Evolutionary conservation across 2,113 vertebrate species (phyloP), one percentile per base, ranked within the genome.

Genomic region (Xyrauchen texanus): DNA sequence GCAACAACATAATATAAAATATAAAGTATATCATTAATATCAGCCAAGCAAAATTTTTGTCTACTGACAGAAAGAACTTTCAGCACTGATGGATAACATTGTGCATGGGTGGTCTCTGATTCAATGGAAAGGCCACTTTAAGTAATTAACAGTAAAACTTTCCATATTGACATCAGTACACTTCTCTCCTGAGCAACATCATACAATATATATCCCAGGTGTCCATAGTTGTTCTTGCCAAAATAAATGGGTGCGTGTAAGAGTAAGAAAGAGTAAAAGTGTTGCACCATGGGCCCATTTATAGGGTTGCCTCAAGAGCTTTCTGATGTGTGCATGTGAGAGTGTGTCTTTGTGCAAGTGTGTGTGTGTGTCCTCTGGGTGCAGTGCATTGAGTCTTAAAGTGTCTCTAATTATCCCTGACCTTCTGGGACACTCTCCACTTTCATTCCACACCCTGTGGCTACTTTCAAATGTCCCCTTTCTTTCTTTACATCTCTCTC

Each of bases 331-430:
- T 75, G 42, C 4, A 44, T 61, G 52, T 42, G 57, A 46, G 58
- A 15, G 71, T 46, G 71, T 61, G 70, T 68, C 49, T 44, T 72
- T 69, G 45, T 81, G 21, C 45, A 69, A 65, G 21, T 34, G 21
- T 66, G 69, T 44, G 42, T 6, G 47, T 77, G 64, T 53, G 16
- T 80, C 88, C 91, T 90, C 87, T 88, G 64, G 88, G 88, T 86
- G 85, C 88, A 87, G 90, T 89, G 84, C 84, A 91, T 91, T 88
- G 85, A 86, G 82, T 88, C 89, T 88, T 87, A 87, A 62, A 90
- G 91, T 90, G 88, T 86, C 90, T 90, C 91, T 93, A 93, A 94
- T 94, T 94, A 94, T 91, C 91, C 87, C 89, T 92, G 93, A 92
- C 93, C 92, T 92, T 92, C 89, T 92, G 88, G 83, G 82, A 72